Conservation (phyloP, 2,113 vertebrate species). For the Megaceryle maxima region DNA sequence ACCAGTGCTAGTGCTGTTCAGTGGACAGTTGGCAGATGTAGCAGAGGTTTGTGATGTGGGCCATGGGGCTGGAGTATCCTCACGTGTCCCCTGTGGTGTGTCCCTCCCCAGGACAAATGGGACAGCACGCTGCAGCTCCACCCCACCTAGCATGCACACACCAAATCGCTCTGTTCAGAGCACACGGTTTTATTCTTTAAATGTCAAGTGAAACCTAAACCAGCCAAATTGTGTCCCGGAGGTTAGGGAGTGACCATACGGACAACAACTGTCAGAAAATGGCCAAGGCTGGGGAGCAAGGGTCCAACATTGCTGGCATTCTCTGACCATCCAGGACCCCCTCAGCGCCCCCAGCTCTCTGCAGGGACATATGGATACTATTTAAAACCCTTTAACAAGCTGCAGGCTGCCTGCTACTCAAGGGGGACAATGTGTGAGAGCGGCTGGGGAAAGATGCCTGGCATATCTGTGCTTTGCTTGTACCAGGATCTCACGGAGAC, state of each 20-base stretch:
- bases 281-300: slow-evolving; percentile 25
- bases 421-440: slow-evolving; percentile 40
- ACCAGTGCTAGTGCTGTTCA: neutral
- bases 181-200: slow-evolving; percentile 55
- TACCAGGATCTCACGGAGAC: slow-evolving; percentile 6
- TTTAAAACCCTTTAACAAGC: slow-evolving; percentile 74
- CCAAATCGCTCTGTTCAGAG: neutral
- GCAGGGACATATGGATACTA: slow-evolving; percentile 74
- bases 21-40: neutral
- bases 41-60: neutral
- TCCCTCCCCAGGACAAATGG: neutral
- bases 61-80: neutral
- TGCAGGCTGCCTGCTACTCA: slow-evolving; percentile 63
- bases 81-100: fast-evolving
- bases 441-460: slow-evolving; percentile 57
- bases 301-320: slow-evolving; percentile 73
- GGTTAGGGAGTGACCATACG: neutral
- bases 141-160: fast-evolving
- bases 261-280: slow-evolving; percentile 70
- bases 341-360: slow-evolving; percentile 29
- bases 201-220: slow-evolving; percentile 66
- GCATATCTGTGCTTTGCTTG: slow-evolving; percentile 43
- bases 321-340: slow-evolving; percentile 47
- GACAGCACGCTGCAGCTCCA: neutral
- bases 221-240: slow-evolving; percentile 39